Conservation (phyloP, 2,113 vertebrate species). For the Neolamprologus brichardi region DNA sequence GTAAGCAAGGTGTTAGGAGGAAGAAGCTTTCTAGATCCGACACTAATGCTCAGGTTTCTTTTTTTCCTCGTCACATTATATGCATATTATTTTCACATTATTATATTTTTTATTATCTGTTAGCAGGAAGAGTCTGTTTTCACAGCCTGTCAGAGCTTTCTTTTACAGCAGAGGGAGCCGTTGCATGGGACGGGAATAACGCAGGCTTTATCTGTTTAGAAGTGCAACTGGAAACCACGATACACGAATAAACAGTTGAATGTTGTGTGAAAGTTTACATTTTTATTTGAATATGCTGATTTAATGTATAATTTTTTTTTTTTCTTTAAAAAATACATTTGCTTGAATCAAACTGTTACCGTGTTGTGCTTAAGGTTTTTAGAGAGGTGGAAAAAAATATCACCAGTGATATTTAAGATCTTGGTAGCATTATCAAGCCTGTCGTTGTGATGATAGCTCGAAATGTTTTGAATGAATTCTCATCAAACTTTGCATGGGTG, state of each 20-base stretch:
- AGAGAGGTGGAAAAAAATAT: background rate
- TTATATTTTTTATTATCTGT: background rate
- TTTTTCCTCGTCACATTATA: background rate
- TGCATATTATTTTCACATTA: background rate
- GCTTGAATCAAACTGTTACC: background rate
- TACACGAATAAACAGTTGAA: background rate
- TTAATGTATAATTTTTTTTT: background rate
- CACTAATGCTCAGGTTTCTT: background rate
- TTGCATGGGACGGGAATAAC: background rate
- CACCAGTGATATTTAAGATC: background rate
- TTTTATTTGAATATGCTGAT: background rate
- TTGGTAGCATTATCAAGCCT: background rate
- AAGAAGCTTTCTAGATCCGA: background rate
- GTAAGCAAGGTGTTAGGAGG: background rate
- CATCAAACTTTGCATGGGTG: background rate
- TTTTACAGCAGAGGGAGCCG: constrained; percentile 20
- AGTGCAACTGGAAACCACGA: background rate
- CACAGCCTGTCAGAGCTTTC: background rate
- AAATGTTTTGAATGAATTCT: background rate
- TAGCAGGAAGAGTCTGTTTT: background rate
- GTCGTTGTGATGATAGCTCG: background rate
- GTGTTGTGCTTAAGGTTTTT: background rate
- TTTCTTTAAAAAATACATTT: background rate
- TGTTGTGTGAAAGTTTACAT: background rate
- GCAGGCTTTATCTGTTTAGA: rapidly evolving